These are phyloP conservation scores for Perizoma flavofasciatum DNA, from an alignment of 2,888 invertebrate species.

Conservation along the genomic window DNA sequence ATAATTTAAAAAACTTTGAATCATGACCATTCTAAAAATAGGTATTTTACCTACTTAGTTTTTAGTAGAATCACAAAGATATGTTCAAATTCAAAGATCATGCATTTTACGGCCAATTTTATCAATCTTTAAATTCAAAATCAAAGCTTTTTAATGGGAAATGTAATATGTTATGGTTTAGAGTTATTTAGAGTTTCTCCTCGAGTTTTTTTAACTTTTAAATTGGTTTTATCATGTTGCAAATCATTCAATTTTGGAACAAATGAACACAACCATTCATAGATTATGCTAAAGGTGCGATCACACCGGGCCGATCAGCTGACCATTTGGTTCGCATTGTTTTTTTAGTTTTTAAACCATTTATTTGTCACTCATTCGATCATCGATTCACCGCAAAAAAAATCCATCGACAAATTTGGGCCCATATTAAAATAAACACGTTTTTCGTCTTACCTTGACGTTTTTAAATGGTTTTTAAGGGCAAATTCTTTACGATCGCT, in stretches of 20 bases:
- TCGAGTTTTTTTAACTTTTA: no score
- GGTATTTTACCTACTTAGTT: no score
- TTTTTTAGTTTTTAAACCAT: slow-evolving; percentile 16
- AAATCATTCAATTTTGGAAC: no score
- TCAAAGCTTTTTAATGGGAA: no score
- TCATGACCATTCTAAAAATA: no score
- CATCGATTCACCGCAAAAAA: slow-evolving; percentile 39
- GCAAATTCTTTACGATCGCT: slow-evolving; percentile 13
- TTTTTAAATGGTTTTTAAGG: slow-evolving; percentile 18
- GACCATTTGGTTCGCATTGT: slow-evolving; percentile 17
- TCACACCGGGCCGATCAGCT: slow-evolving; percentile 31
- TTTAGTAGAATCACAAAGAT: no score
- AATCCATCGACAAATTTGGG: slow-evolving; percentile 33
- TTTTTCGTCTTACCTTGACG: slow-evolving; percentile 30
- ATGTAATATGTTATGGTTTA: no score
- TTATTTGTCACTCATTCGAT: slow-evolving; percentile 51
- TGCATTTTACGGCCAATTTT: no score
- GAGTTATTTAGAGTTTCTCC: no score
- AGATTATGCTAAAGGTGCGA: slow-evolving; percentile 31
- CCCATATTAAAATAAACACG: slow-evolving; percentile 33
- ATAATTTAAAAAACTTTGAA: neutral
- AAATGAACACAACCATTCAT: slow-evolving; percentile 19
- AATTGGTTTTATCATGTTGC: no score
- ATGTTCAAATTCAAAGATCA: no score
- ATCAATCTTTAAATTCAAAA: no score